These are phyloP conservation scores for Drosophila emarginata DNA, from an alignment of 2,888 invertebrate species.

Conservation along the genomic window DNA sequence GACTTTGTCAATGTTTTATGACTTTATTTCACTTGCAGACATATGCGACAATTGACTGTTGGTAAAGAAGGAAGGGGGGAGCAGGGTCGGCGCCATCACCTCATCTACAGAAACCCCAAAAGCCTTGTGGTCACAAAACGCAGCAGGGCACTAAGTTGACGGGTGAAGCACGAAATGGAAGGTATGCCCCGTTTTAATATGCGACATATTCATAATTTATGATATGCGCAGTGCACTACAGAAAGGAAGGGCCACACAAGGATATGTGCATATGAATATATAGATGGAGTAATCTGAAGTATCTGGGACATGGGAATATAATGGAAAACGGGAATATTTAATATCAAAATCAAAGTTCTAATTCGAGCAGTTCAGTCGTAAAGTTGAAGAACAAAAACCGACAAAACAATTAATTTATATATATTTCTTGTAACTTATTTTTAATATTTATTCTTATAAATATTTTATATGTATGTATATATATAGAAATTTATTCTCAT, in stretches of 20 bases:
- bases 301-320: background rate
- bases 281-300: background rate
- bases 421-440: no score
- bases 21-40: constrained; percentile 56
- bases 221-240: constrained; percentile 51
- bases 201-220: constrained; percentile 67
- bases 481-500: no score
- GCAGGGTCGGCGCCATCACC: constrained; percentile 17
- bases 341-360: no score
- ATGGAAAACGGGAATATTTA: background rate
- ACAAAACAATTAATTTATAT: no score
- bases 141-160: constrained; percentile 32
- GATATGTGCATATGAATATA: background rate
- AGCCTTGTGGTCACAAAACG: constrained; percentile 24
- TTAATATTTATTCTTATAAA: no score
- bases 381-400: background rate
- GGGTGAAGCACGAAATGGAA: background rate
- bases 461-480: no score
- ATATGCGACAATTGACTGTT: constrained; percentile 69
- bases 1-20: constrained; percentile 64
- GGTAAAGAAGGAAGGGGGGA: constrained; percentile 42
- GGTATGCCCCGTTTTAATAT: constrained; percentile 27
- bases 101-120: constrained; percentile 30
- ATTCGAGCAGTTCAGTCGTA: no score
- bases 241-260: background rate